phyloP scores from a whole-genome alignment of 2,888 invertebrate genomes.

The Eumerus sabulonum region DNA sequence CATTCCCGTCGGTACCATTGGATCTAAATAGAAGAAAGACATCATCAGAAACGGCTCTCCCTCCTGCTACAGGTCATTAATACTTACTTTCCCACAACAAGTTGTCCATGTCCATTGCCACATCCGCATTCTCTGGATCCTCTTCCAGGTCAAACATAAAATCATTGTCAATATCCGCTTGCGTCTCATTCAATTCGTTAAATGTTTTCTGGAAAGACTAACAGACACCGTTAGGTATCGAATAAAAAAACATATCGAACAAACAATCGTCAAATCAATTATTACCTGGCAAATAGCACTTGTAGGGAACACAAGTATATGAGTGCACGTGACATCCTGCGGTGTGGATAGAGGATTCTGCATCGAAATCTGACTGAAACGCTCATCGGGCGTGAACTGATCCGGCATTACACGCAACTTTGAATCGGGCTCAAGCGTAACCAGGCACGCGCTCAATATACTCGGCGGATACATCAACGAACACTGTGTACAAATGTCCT shows the following conservation, averaged over 20 bases:
- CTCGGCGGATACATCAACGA: slow-evolving; percentile 91
- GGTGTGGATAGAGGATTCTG: slow-evolving; percentile 96
- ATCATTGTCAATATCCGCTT: slow-evolving; percentile 83
- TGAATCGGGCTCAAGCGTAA: slow-evolving; percentile 95
- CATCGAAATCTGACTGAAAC: slow-evolving; percentile 91
- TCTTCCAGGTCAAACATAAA: slow-evolving; percentile 83
- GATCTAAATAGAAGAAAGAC: slow-evolving; percentile 54
- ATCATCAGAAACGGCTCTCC: slow-evolving; percentile 1
- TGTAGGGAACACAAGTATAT: slow-evolving; percentile 98
- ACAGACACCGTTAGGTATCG: slow-evolving; percentile 58
- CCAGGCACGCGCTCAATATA: slow-evolving; percentile 98
- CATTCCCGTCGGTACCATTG: slow-evolving; percentile 81
- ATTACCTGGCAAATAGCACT: slow-evolving; percentile 94
- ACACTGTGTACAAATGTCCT: slow-evolving; percentile 95
- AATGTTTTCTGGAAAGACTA: slow-evolving; percentile 87
- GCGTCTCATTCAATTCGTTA: slow-evolving; percentile 81
- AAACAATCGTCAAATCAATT: background rate
- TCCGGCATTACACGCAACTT: slow-evolving; percentile 95
- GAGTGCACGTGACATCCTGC: slow-evolving; percentile 97
- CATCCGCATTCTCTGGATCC: slow-evolving; percentile 79
- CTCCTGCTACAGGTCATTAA: background rate
- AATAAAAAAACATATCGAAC: no score
- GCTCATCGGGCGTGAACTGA: slow-evolving; percentile 96
- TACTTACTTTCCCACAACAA: slow-evolving; percentile 84
- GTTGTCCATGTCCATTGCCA: slow-evolving; percentile 82